Base-by-base conservation (phyloP, 1,140 invertebrate genomes). In the Calephelis virginiensis region DNA sequence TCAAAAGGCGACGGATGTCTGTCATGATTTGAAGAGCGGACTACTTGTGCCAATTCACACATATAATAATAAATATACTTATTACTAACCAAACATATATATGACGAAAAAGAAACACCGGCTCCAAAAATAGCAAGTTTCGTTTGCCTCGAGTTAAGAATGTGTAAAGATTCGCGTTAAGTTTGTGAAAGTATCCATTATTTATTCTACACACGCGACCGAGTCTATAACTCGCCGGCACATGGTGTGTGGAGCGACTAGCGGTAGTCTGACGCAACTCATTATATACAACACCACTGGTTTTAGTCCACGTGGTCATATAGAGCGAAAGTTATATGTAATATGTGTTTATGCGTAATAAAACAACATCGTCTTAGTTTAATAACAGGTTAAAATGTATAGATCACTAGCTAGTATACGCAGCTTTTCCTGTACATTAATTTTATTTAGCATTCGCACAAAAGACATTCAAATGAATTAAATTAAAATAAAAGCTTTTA, bases 231-330 rank as follows among this genome's bases (percentile, higher is more conserved):
- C 66, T 64, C 47, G 63, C 66, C 69, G 69, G 72, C 78, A 81
- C 70, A 72, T 66, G 67, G 63, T 73, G 81, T 78, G 76, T 86
- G 28, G 28, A 28, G 28, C 28, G 28, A 28, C 28, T 28, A 86
- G 79, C 81, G 80, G 81, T 79, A 81, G 61, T 82, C 73, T 88
- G 85, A 89, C 84, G 87, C 80, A 88, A 89, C 83, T 80, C 83
- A 87, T 85, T 87, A 85, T 81, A 84, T 75, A 81, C 77, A 82
- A 85, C 80, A 70, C 72, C 71, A 63, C 66, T 50, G 49, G 49
- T 50, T 50, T 50, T 50, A 50, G 49, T 14, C 49, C 14, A 14
- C 17, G 14, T 50, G 9, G 49, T 50, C 14, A 8, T 68, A 53
- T 64, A 69, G 62, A 75, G 83, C 85, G 85, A 87, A 87, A 87